phyloP scores from a whole-genome alignment of 2,113 vertebrate genomes.

The Kobus ellipsiprymnus region DNA sequence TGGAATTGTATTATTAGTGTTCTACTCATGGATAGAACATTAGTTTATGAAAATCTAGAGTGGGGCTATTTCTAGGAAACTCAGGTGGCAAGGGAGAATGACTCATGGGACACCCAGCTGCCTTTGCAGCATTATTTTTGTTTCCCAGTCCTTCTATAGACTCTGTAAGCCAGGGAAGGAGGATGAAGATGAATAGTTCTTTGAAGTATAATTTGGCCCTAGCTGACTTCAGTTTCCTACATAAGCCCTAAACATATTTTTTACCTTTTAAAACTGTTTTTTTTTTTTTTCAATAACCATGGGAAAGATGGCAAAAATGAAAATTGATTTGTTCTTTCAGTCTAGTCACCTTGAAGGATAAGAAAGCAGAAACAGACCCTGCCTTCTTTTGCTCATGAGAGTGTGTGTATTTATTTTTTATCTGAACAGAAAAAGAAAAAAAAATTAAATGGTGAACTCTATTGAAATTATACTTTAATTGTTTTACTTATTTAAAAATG shows the following conservation, averaged over 20 bases:
- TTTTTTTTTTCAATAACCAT: constrained; percentile 5
- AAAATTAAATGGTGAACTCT: not conserved
- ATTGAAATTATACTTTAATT: not conserved
- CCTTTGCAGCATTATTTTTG: not conserved
- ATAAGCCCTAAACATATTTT: not conserved
- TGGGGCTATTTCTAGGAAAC: not conserved
- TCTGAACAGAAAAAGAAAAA: not conserved
- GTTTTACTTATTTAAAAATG: constrained; percentile 11
- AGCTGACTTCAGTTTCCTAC: not conserved
- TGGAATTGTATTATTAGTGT: not conserved
- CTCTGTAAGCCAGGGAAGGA: not conserved
- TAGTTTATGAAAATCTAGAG: not conserved
- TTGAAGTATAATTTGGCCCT: not conserved
- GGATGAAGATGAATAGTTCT: not conserved
- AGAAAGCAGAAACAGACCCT: not conserved
- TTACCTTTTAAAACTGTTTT: not conserved
- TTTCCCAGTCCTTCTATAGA: not conserved
- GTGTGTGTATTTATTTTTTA: not conserved
- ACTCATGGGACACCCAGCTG: not conserved
- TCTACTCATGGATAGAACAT: not conserved
- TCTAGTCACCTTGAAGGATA: constrained; percentile 37
- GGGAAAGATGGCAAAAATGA: constrained; percentile 18
- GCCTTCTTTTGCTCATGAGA: not conserved
- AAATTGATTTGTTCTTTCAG: constrained; percentile 30
- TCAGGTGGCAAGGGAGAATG: not conserved